Conservation (phyloP, 2,888 invertebrate genomes). For the Dyspetes luteomarginatus region DNA sequence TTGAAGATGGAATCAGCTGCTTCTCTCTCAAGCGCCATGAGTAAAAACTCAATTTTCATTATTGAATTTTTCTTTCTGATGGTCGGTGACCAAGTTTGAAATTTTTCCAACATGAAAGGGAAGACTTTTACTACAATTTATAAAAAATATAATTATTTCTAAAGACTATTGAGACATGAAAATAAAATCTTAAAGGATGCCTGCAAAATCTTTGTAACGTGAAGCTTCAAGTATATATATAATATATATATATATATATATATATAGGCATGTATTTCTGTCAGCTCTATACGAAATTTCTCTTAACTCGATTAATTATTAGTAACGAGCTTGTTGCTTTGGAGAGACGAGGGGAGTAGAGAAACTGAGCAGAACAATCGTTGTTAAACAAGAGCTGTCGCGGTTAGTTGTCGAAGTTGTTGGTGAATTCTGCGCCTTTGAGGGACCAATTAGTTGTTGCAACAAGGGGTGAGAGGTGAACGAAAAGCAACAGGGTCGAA, state of each 20-base stretch:
- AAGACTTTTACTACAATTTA: no score
- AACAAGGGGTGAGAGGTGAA: slow-evolving; percentile 46
- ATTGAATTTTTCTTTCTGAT: no score
- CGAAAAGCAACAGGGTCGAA: slow-evolving; percentile 49
- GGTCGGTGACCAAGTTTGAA: no score
- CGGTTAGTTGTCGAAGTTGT: slow-evolving; percentile 73
- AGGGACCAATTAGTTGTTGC: slow-evolving; percentile 71
- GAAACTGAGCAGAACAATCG: slow-evolving; percentile 73
- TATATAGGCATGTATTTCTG: slow-evolving; percentile 7
- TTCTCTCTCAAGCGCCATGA: no score
- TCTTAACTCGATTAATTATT: slow-evolving; percentile 74
- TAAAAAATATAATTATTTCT: background rate
- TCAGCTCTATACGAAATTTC: slow-evolving; percentile 60
- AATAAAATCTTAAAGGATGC: background rate
- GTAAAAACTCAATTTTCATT: no score
- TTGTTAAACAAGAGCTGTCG: slow-evolving; percentile 72
- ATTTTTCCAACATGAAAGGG: no score
- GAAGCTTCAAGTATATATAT: background rate
- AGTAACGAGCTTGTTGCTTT: slow-evolving; percentile 71
- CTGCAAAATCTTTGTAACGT: background rate
- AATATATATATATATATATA: no score
- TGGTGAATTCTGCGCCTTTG: slow-evolving; percentile 69
- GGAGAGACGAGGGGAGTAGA: slow-evolving; percentile 4
- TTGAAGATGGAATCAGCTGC: no score
- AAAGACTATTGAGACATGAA: background rate